A percentile compares a stretch with the other conserved stretches of the same genome.
Conservation (phyloP, 2,888 invertebrate genomes). For the Seira sanloemensis region DNA sequence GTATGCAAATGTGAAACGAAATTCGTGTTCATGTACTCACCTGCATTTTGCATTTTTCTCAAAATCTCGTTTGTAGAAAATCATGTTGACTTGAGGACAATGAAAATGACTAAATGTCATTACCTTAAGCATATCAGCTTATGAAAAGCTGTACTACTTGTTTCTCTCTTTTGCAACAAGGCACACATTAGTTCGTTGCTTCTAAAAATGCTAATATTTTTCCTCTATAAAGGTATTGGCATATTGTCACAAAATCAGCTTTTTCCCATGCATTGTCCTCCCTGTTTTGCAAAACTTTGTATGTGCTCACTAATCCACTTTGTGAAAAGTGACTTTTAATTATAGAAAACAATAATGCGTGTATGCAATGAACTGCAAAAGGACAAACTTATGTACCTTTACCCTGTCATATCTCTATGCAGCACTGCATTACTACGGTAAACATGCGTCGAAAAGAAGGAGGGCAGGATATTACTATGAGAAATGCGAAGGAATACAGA, state of each 20-base stretch:
- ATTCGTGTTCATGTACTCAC: background rate
- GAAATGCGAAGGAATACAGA: no score
- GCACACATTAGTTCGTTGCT: no score
- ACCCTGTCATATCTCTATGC: no score
- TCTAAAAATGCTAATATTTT: no score
- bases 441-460: no score
- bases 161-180: no score
- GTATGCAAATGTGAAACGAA: background rate
- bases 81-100: background rate
- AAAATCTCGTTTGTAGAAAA: no score
- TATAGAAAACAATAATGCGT: background rate
- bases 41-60: no score
- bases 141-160: background rate
- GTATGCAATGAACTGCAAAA: background rate
- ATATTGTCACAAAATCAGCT: no score
- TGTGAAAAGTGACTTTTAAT: background rate
- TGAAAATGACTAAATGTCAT: background rate
- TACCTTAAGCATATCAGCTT: background rate
- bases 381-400: background rate
- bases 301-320: background rate
- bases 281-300: background rate
- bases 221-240: no score
- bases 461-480: no score
- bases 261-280: conserved; percentile 43
- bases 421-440: no score